phyloP scores from a whole-genome alignment of 2,797 vertebrate genomes.

The Cryptoblepharus egeriae region DNA sequence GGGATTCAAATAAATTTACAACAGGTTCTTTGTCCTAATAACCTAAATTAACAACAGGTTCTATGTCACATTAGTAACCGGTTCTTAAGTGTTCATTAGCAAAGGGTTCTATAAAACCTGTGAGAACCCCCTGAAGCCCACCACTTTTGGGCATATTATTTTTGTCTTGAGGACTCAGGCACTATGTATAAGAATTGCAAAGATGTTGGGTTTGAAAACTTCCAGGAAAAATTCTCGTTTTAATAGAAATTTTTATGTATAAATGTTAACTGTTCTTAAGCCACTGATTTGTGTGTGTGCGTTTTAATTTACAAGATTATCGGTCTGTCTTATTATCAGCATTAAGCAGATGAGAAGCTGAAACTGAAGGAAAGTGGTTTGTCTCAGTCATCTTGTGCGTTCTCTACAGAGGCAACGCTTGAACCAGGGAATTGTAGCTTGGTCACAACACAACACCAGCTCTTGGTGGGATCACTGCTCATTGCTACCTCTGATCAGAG shows the following conservation, averaged over 20 bases:
- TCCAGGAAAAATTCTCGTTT: constrained; percentile 74
- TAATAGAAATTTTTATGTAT: constrained; percentile 73
- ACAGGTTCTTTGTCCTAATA: too few relatives aligned
- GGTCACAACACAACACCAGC: too few relatives aligned
- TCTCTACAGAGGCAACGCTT: not conserved
- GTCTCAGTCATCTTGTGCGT: too few relatives aligned
- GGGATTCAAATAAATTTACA: too few relatives aligned
- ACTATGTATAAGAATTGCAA: constrained; percentile 76
- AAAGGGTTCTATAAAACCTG: too few relatives aligned
- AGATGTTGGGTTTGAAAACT: constrained; percentile 62
- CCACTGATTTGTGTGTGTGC: too few relatives aligned
- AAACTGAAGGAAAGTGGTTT: not conserved
- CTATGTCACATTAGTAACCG: too few relatives aligned
- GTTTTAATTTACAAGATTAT: too few relatives aligned
- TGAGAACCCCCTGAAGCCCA: too few relatives aligned
- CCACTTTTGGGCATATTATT: constrained; percentile 77
- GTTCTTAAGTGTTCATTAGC: too few relatives aligned
- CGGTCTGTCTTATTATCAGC: too few relatives aligned
- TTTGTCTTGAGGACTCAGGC: constrained; percentile 75
- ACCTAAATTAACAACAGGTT: too few relatives aligned
- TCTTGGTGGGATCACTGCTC: not conserved
- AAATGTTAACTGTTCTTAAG: constrained; percentile 66
- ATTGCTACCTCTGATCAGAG: not conserved
- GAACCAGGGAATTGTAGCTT: not conserved
- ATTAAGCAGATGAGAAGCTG: not conserved